A percentile compares a stretch with the other conserved stretches of the same genome.
These are phyloP conservation scores for Litoditis marina DNA, from an alignment of 2,888 invertebrate genomes.

Conservation along the genomic window DNA sequence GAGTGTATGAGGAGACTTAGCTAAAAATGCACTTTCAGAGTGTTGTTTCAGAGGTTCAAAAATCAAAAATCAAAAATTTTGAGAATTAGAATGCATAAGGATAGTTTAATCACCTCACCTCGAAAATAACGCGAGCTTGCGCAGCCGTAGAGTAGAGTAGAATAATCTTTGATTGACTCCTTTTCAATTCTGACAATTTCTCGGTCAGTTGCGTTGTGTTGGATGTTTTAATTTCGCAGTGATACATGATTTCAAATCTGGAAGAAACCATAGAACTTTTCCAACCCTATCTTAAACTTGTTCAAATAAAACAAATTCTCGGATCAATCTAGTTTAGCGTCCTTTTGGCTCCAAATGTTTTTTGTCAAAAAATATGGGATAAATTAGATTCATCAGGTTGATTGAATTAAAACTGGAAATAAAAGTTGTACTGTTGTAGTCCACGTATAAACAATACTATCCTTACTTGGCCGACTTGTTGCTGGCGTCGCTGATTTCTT, in stretches of 20 bases:
- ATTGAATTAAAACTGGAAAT: not conserved
- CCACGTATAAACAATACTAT: no score
- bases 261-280: not conserved
- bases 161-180: slow-evolving; percentile 70
- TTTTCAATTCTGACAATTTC: slow-evolving; percentile 35
- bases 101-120: slow-evolving; percentile 32
- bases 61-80: not conserved
- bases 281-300: no score
- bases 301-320: no score
- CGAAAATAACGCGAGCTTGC: slow-evolving; percentile 65
- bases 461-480: slow-evolving; percentile 35
- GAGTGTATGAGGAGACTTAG: no score
- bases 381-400: no score
- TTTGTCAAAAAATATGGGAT: no score
- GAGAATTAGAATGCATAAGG: not conserved
- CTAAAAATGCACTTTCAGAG: no score
- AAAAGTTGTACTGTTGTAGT: not conserved
- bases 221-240: slow-evolving; percentile 43
- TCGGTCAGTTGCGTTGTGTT: slow-evolving; percentile 35
- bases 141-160: slow-evolving; percentile 72
- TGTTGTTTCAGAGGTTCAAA: no score
- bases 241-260: slow-evolving; percentile 56
- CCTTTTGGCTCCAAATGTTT: no score
- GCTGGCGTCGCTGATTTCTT: slow-evolving; percentile 43
- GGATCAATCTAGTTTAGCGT: no score